Base-by-base conservation (phyloP, 2,888 invertebrate species). In the Carcina quercana region DNA sequence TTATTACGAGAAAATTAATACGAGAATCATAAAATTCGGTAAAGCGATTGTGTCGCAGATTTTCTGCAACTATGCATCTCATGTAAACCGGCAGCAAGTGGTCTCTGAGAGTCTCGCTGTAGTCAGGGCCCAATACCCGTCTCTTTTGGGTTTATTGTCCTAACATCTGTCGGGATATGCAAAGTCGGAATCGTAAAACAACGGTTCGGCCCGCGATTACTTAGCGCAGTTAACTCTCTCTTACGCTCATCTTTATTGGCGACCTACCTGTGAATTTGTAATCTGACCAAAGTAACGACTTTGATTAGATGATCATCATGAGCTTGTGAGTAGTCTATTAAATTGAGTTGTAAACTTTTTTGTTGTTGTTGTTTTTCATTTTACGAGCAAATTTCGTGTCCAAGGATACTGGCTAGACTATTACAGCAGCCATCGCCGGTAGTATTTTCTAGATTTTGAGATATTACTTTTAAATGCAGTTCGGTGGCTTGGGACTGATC, bases 131-230 rank as follows among this genome's bases (percentile, higher is more conserved):
- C 30, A 39, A 32, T 57, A 58, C 64, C 59, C 61, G 61, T 56
- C 64, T 65, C 62, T 60, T 65, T 64, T 48, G 56, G 60, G 63
- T 75, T 78, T 74, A 78, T 72, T 70, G 67, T 69, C 56, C 61
- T 47, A 72, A 63, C 80, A 79, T 74, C 76, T 78, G 79, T 61
- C 57, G 65, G 72, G 62, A 66, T 75, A 79, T 79, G 79, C 78
- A 74, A 79, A 79, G 66, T 72, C 58, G 49, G 53, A 56, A 48
- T 70, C 72, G 62, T 76, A 80, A 76, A 80, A 61, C 66, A 62
- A 55, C 59, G 49, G 58, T 63, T 60, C 59, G 63, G 48, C 50
- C 61, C 50, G 50, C 65, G 66, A 69, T 74, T 70, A 74, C 71
- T 66, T 57, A 47, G 48, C 55, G 57, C 69, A 65, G 71, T 75